Evolutionary conservation across 2,797 vertebrate species (phyloP), one percentile per base, ranked within the genome.

Genomic region (Siniperca undulata): DNA sequence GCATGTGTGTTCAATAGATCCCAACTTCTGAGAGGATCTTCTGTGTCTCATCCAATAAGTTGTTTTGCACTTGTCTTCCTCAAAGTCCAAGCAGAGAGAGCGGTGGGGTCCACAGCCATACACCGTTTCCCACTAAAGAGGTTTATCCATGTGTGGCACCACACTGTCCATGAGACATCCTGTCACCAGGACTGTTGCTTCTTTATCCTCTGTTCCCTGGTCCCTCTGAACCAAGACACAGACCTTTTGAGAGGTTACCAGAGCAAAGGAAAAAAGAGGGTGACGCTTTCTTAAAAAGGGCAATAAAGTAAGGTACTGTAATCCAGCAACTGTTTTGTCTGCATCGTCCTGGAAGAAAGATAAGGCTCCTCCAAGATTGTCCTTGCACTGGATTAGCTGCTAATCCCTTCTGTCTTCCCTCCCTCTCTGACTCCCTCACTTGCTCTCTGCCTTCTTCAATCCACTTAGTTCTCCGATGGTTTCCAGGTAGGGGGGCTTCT

Each of bases 331-430:
- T 91, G 87, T 89, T 91, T 85, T 78, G 88, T 90, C 89, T 89
- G 90, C 65, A 64, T 80, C 74, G 52, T 75, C 70, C 70, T 86
- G 79, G 61, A 69, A 27, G 83, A 84, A 86, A 36, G 81, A 83
- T 62, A 80, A 88, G 74, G 78, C 86, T 92, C 80, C 88, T 86
- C 40, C 72, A 62, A 82, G 93, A 93, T 91, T 92, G 94, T 89
- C 90, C 85, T 6, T 53, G 81, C 71, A 34, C 74, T 78, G 92
- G 94, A 95, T 96, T 95, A 95, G 71, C 75, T 79, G 70, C 65
- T 95, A 95, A 95, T 94, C 94, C 83, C 81, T 71, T 77, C 83
- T 91, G 89, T 92, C 90, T 85, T 88, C 83, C 85, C 74, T 87
- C 87, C 83, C 87, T 76, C 89, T 77, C 70, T 67, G 75, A 78